These are phyloP conservation scores for Sarcophaga bullata DNA, from an alignment of 1,140 invertebrate species.

Conservation along the genomic window DNA sequence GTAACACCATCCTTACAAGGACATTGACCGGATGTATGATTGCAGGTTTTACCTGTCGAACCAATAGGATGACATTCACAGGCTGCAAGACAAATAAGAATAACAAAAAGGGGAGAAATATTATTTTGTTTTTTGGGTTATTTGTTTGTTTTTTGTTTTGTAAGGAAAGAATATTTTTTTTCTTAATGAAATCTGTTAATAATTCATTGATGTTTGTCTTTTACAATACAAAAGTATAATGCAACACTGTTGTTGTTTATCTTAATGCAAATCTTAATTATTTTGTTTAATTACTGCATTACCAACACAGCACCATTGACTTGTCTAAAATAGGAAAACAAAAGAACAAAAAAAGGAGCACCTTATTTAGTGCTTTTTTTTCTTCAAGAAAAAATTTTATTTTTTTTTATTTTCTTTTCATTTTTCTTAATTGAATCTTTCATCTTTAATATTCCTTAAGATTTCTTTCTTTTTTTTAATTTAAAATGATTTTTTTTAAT, in stretches of 20 bases:
- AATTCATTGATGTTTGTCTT: constrained; percentile 19
- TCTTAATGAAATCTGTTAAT: neutral
- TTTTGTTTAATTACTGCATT: neutral
- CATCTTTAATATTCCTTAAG: constrained; percentile 33
- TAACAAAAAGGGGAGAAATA: constrained; percentile 23
- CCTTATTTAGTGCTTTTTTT: neutral
- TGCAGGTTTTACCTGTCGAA: constrained; percentile 95
- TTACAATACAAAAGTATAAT: no score
- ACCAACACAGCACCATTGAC: constrained; percentile 18
- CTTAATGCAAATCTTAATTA: constrained; percentile 40
- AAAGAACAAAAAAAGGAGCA: neutral
- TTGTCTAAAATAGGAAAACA: no score
- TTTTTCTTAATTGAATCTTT: constrained; percentile 33
- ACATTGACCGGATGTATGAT: constrained; percentile 98
- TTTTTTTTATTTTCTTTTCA: constrained; percentile 30
- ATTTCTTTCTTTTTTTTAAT: neutral
- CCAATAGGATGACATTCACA: constrained; percentile 99
- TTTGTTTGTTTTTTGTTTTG: neutral
- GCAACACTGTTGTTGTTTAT: neutral
- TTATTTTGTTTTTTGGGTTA: neutral
- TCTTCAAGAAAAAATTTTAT: no score
- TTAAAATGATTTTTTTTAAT: neutral
- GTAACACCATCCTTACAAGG: constrained; percentile 99
- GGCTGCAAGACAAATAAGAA: constrained; percentile 75
- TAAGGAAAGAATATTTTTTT: neutral